Evolutionary conservation across 30 jellyfish, hydroid and myxozoan species (phyloP).

Genomic region (Turritopsis rubra): DNA sequence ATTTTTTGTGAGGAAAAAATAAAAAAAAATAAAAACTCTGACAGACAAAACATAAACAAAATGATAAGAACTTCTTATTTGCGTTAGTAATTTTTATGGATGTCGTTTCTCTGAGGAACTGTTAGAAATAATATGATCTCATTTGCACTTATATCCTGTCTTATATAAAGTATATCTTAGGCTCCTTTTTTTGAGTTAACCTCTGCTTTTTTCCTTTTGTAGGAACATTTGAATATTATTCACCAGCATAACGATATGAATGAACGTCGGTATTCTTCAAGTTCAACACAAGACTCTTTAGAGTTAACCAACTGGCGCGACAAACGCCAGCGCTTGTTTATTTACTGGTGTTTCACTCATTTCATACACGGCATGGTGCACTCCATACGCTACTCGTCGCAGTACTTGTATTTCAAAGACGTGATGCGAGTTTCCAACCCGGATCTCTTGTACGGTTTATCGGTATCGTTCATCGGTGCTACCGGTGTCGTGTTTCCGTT

Average conservation of each 20-base stretch:
- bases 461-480: slow-evolving; percentile 31
- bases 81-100: background rate
- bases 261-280: background rate
- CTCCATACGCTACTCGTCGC: slow-evolving; percentile 37
- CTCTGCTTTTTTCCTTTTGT: background rate
- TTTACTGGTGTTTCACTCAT: slow-evolving; percentile 34
- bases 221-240: background rate
- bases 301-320: slow-evolving; percentile 29
- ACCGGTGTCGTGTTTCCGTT: slow-evolving; percentile 36
- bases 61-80: background rate
- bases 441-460: slow-evolving; percentile 27
- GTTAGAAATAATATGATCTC: background rate
- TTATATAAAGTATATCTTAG: background rate
- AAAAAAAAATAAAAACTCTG: too few relatives aligned
- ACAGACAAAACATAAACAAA: too few relatives aligned
- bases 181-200: background rate
- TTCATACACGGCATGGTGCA: slow-evolving; percentile 37
- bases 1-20: too few relatives aligned
- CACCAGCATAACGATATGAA: background rate
- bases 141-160: background rate
- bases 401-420: slow-evolving; percentile 29
- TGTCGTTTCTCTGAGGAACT: background rate
- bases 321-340: slow-evolving; percentile 32
- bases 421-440: slow-evolving; percentile 40
- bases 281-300: slow-evolving; percentile 8